A percentile compares a stretch with the other conserved stretches of the same genome.
These are phyloP conservation scores for Sander lucioperca DNA, from an alignment of 2,113 vertebrate genomes.

Conservation along the genomic window DNA sequence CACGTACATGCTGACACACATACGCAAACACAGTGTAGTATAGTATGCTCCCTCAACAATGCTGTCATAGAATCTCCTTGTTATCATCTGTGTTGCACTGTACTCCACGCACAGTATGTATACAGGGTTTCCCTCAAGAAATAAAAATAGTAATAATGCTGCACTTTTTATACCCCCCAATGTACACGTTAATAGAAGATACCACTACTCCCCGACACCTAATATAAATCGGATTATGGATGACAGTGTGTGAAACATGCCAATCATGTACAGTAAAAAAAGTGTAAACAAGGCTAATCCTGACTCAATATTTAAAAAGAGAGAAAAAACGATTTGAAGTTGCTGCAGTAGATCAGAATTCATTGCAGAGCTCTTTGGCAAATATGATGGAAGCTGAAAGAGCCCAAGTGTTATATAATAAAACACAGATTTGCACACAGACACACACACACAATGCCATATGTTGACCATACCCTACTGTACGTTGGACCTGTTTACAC, in stretches of 20 bases:
- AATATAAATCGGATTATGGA: not conserved
- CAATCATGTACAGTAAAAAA: slow-evolving; percentile 11
- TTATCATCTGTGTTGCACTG: slow-evolving; percentile 47
- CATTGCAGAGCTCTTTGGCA: slow-evolving; percentile 38
- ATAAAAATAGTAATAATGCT: slow-evolving; percentile 14
- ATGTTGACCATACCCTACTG: not conserved
- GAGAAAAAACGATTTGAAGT: slow-evolving; percentile 34
- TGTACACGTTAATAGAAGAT: slow-evolving; percentile 14
- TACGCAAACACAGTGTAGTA: not conserved
- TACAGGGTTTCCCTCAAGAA: slow-evolving; percentile 52
- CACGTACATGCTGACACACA: slow-evolving; percentile 21
- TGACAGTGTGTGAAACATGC: slow-evolving; percentile 20
- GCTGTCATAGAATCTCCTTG: slow-evolving; percentile 53
- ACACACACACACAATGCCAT: slow-evolving; percentile 3
- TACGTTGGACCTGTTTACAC: slow-evolving; percentile 32
- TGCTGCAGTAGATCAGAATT: slow-evolving; percentile 60
- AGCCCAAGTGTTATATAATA: slow-evolving; percentile 11
- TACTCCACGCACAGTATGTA: slow-evolving; percentile 14
- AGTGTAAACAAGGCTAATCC: slow-evolving; percentile 30
- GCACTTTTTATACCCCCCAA: slow-evolving; percentile 30
- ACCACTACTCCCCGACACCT: slow-evolving; percentile 27
- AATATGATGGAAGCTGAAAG: slow-evolving; percentile 31
- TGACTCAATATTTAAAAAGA: slow-evolving; percentile 3
- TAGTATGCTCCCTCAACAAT: slow-evolving; percentile 24
- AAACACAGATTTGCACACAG: slow-evolving; percentile 8